These are phyloP conservation scores for Punctoribates punctum DNA, from an alignment of 2,888 invertebrate genomes.

Conservation along the genomic window DNA sequence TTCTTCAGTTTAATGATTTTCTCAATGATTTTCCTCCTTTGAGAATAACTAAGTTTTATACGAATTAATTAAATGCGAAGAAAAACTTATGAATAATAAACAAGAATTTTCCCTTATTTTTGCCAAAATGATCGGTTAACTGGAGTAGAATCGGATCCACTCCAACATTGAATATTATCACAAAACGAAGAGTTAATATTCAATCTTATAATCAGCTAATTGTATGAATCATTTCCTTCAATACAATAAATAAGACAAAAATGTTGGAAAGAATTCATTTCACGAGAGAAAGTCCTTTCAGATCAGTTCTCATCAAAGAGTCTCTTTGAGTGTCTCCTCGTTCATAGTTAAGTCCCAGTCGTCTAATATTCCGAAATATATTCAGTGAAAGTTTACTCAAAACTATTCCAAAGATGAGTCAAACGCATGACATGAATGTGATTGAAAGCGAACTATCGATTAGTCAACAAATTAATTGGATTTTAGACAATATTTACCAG, in stretches of 20 bases:
- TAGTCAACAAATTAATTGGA: conserved; percentile 34
- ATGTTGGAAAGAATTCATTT: background rate
- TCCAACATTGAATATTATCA: conserved; percentile 22
- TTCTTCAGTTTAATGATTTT: background rate
- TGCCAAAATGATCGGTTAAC: conserved; percentile 2
- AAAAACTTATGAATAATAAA: conserved; percentile 9
- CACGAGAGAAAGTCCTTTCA: background rate
- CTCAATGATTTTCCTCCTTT: background rate
- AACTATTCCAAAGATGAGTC: background rate
- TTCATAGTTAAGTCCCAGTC: background rate
- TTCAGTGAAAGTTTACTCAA: background rate
- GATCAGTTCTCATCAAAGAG: background rate
- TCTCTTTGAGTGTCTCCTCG: too few species aligned
- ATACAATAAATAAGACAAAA: conserved; percentile 17
- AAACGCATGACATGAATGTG: background rate
- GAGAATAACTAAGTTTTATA: background rate
- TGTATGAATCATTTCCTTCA: conserved; percentile 20
- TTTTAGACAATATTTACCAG: conserved; percentile 36
- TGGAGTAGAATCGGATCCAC: background rate
- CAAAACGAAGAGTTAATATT: conserved; percentile 29
- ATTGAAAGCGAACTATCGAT: conserved; percentile 35
- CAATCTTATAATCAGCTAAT: conserved; percentile 19
- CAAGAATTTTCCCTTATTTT: background rate
- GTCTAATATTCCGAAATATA: background rate
- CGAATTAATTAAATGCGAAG: background rate